Conservation (phyloP, 2,113 vertebrate species). For the Heterotilapia buettikoferi region DNA sequence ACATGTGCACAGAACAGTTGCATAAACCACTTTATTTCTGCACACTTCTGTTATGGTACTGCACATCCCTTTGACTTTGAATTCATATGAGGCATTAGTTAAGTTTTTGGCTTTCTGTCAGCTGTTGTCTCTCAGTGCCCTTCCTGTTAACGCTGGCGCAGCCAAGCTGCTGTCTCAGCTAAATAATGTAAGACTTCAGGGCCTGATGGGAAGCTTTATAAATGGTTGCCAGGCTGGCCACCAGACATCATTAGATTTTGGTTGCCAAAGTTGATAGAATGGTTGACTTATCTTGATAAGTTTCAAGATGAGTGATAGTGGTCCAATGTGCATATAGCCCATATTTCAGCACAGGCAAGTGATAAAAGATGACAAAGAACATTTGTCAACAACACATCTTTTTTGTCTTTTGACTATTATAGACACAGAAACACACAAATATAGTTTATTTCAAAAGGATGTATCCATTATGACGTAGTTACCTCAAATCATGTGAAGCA, state of each 20-base stretch:
- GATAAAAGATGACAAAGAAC: neutral
- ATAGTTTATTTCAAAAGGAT: neutral
- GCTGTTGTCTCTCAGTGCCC: slow-evolving; percentile 5
- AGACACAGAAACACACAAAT: neutral
- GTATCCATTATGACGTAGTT: neutral
- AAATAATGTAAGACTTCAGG: slow-evolving; percentile 21
- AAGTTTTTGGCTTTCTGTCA: slow-evolving; percentile 13
- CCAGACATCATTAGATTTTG: neutral
- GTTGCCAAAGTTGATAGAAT: neutral
- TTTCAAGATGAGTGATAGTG: neutral
- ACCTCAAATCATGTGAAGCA: neutral
- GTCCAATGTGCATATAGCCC: neutral
- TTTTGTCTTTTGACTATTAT: neutral
- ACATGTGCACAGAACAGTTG: neutral
- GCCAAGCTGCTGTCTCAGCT: slow-evolving; percentile 42
- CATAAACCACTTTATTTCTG: neutral
- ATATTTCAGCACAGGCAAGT: neutral
- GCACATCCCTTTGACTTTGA: slow-evolving; percentile 7
- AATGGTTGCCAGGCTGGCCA: neutral
- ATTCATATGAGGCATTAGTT: neutral
- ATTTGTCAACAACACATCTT: neutral
- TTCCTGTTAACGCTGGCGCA: neutral
- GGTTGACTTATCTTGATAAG: neutral
- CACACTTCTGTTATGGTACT: neutral
- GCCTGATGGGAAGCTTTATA: slow-evolving; percentile 7